Base-by-base conservation (phyloP, 2,888 invertebrate species). In the Sycophila texana region DNA sequence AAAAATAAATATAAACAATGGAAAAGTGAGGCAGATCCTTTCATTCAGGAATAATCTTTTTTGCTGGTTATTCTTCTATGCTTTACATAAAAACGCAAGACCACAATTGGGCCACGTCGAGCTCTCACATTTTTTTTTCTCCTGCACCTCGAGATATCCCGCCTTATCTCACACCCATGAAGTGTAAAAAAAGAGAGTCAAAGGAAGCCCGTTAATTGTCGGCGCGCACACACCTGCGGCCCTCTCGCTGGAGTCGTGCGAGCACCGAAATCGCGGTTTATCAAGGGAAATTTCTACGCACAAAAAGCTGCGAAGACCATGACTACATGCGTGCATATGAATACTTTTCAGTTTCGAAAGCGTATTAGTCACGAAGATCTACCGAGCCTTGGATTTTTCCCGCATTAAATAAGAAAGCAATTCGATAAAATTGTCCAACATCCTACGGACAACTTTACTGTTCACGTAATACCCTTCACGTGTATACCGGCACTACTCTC, bases 11-110 rank as follows among this genome's bases (percentile, higher is more conserved):
- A 39, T 39, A 39, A 7, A 39, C 49, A 55, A 63, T 63, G 4
- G 22, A 63, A 65, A 70, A 55, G 65, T 74, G 74, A 71, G 58
- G 47, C 65, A 65, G 30, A 61, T 12, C 30, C 47, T 49, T 63
- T 26, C 53, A 61, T 72, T 75, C 55, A 60, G 16, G 18, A 60
- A 76, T 66, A 76, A 80, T 72, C 55, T 63, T 13, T 39, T 76
- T 80, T n/a, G n/a, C 80, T 76, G 76, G 76, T 76, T 73, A 66
- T 51, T 70, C 49, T 63, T 47, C 58, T 26, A 74, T 47, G 30
- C 61, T 65, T 60, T 66, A 57, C 73, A 73, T 58, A 26, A 61
- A 68, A 22, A 61, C 10, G 13, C 4, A 58, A 57, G 47, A 55
- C 18, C 58, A 22, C 67, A 49, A 39, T 73, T 78, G 63, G 20